These are phyloP conservation scores for Oryzias woworae DNA, from an alignment of 2,113 vertebrate species.

Conservation along the genomic window DNA sequence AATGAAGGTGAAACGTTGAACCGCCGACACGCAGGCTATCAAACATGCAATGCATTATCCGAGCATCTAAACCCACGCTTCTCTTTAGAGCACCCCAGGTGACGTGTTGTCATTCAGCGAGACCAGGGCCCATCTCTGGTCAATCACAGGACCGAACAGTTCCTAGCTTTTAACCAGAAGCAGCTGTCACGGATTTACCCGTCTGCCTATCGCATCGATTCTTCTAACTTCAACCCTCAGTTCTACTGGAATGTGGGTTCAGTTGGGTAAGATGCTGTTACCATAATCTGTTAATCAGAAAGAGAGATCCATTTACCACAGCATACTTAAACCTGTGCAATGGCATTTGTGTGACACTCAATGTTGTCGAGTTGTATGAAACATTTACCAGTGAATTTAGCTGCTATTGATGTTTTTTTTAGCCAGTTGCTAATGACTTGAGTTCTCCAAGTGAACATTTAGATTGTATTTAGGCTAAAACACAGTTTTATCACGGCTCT, in stretches of 20 bases:
- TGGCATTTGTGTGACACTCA: too few relatives aligned
- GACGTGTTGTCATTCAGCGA: conserved; percentile 97
- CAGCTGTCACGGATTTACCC: conserved; percentile 96
- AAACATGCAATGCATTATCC: conserved; percentile 3
- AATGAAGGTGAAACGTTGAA: conserved; percentile 83
- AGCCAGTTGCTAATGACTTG: too few relatives aligned
- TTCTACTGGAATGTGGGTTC: conserved; percentile 95
- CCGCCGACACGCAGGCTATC: neutral
- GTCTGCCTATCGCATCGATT: conserved; percentile 96
- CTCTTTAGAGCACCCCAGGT: conserved; percentile 83
- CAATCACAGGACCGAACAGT: conserved; percentile 90
- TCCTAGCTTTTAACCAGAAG: conserved; percentile 92
- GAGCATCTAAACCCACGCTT: conserved; percentile 7
- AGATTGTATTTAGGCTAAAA: too few relatives aligned
- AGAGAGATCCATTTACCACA: too few relatives aligned
- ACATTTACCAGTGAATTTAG: too few relatives aligned
- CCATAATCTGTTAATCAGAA: conserved; percentile 6
- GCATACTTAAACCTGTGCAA: too few relatives aligned
- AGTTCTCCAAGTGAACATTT: too few relatives aligned
- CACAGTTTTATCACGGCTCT: too few relatives aligned
- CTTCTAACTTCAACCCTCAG: conserved; percentile 96
- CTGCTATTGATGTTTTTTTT: too few relatives aligned
- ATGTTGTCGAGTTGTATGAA: too few relatives aligned
- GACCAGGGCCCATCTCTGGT: conserved; percentile 90
- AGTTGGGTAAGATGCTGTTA: conserved; percentile 80